Evolutionary conservation across 2,113 vertebrate genomes (phyloP), one percentile per base, ranked within the genome.

Genomic region (Cairina moschata): DNA sequence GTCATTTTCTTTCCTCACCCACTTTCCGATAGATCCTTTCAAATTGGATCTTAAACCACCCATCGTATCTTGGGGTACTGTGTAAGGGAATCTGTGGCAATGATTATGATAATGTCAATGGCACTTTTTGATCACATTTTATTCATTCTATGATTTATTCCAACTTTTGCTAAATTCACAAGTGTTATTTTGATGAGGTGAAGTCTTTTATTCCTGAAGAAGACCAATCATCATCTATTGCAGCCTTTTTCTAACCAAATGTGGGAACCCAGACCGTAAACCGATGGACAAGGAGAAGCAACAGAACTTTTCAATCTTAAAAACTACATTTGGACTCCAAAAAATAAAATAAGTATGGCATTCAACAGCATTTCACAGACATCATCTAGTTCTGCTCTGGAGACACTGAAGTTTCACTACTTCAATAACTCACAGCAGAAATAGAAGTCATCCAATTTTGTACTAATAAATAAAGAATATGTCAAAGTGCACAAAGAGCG

Each of bases 161-260:
- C 31, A 34, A 23, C 11, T 62, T 36, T 13, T 44, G 40, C 36
- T 9, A 60, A 59, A 34, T 9, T 46, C 9, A 13, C 9, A 75
- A 81, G 56, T 12, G 10, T n/a, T 34, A 17, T 9, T 17, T 42
- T 16, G 40, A 15, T 36, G 9, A 62, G n/a, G 48, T 22, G 26
- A 63, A 66, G 29, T 58, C 15, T 29, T 11, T 22, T 17, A 13
- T 17, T 52, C 65, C 50, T 22, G 4, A 58, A n/a, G 31, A 72
- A 0, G 21, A 8, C 17, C 9, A 11, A 8, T 18, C 34, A 8
- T 32, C 18, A 60, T 7, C 7, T 22, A 17, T 11, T 36, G 14
- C 28, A 60, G 21, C 31, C 28, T 44, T 17, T 38, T 44, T 28
- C 17, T 76, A 76, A 31, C 10, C 28, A 26, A 46, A 59, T 1